Evolutionary conservation across 2,888 invertebrate genomes (phyloP).

Genomic region (Drosophila histrio): DNA sequence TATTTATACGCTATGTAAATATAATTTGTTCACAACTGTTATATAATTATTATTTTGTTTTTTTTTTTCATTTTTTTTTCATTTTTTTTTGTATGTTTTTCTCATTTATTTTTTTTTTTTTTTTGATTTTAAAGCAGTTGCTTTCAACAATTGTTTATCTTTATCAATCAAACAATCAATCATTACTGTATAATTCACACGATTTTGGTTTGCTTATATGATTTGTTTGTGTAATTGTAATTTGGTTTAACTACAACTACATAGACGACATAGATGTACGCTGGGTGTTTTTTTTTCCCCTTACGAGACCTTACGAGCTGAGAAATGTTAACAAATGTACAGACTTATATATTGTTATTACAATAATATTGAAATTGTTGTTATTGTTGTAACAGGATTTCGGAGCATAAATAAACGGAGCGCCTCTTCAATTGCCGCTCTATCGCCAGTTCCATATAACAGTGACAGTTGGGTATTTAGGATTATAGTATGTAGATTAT

Average conservation of each 20-base stretch:
- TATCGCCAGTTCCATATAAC: constrained; percentile 12
- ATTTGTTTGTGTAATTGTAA: constrained; percentile 59
- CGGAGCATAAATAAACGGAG: constrained; percentile 1
- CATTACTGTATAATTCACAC: constrained; percentile 62
- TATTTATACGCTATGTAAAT: constrained; percentile 78
- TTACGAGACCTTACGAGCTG: constrained; percentile 51
- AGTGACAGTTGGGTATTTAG: constrained; percentile 5
- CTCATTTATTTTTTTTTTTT: constrained; percentile 34
- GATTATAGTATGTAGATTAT: no score
- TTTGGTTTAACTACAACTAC: constrained; percentile 70
- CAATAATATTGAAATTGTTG: constrained; percentile 45
- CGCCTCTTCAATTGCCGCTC: neutral
- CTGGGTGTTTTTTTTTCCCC: constrained; percentile 40
- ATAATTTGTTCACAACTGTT: constrained; percentile 79
- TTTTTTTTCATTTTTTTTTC: constrained; percentile 25
- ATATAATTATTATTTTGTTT: constrained; percentile 65
- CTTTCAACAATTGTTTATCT: constrained; percentile 67
- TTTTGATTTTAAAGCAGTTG: constrained; percentile 72
- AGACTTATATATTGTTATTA: constrained; percentile 73
- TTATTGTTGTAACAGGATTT: constrained; percentile 8
- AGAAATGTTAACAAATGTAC: constrained; percentile 79
- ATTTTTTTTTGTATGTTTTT: constrained; percentile 21
- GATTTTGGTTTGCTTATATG: constrained; percentile 38
- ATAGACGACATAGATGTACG: constrained; percentile 65
- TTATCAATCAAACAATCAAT: constrained; percentile 39